These are phyloP conservation scores for Heliothis peltigera DNA, from an alignment of 2,888 invertebrate genomes.

Conservation along the genomic window DNA sequence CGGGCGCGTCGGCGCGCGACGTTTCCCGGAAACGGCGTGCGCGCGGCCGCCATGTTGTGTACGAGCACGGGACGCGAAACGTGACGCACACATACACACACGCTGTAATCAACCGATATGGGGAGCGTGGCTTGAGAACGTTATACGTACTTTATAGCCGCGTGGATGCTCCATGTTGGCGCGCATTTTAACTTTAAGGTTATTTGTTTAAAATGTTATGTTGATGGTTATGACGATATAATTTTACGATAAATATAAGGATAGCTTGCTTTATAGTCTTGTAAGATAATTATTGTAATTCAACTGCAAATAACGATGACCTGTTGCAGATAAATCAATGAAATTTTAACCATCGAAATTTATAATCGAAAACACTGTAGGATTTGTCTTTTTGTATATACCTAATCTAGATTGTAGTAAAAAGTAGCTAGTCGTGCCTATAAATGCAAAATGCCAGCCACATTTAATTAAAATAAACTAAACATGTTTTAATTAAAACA, in stretches of 20 bases:
- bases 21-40: conserved; percentile 76
- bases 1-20: conserved; percentile 63
- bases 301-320: no score
- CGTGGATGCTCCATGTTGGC: conserved; percentile 1
- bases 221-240: not conserved
- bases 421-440: no score
- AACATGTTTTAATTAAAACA: not conserved
- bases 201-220: not conserved
- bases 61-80: conserved; percentile 50
- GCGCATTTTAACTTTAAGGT: conserved; percentile 3
- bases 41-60: conserved; percentile 63
- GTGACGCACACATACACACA: conserved; percentile 25
- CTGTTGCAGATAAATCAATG: no score
- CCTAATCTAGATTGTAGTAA: no score
- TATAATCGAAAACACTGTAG: no score
- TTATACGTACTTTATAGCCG: conserved; percentile 14
- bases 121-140: conserved; percentile 28
- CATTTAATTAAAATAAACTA: no score
- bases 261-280: not conserved
- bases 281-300: no score
- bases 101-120: conserved; percentile 47
- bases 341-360: no score
- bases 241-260: not conserved
- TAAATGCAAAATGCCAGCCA: no score
- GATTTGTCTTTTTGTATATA: no score